Base-by-base conservation (phyloP, 2,113 vertebrate species). In the Perca schrenkii region DNA sequence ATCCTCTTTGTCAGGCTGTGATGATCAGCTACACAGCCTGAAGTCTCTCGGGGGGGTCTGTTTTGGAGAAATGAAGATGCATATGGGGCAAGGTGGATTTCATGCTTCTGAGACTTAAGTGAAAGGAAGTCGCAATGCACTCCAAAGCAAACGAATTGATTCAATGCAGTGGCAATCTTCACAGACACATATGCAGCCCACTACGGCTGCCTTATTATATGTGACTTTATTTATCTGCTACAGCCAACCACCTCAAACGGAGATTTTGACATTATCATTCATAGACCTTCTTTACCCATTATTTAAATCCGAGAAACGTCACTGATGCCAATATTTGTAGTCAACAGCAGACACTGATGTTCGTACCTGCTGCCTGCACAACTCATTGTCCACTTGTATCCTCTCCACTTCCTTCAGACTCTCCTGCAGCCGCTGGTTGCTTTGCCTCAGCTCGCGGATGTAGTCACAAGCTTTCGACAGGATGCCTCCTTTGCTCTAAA, bases 401-500 rank as follows among this genome's bases (percentile, higher is more conserved):
- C 97, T 91, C 90, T 97, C 97, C 6, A 96, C 95, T 84, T 97
- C 97, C 78, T 97, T 97, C 88, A 96, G 95, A 73, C 95, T 96
- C 81, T 97, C 97, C 87, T 97, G 97, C 91, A 98, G 95, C 31
- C 95, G 93, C 93, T 97, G 96, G 93, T 97, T 97, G 78, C 92
- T 96, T 88, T 97, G 96, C 74, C 97, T 95, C 11, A 98, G 95
- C 84, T 98, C 97, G 2, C 95, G 94, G 88, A 98, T 98, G 88
- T 98, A 98, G 90, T 98, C 97, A 0, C 97, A 98, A 2, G 97
- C 97, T 88, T 98, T 98, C 1, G 97, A 98, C 60, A 98, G 95
- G 93, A 98, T 98, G 72, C 97, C 97, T 0, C 97, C 97, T 95
- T 98, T 98, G 85, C 97, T 98, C 97, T 98, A 4, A 77, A 25